A percentile compares a stretch with the other conserved stretches of the same genome.
phyloP scores from a whole-genome alignment of 2,113 vertebrate genomes.

The Puma concolor region DNA sequence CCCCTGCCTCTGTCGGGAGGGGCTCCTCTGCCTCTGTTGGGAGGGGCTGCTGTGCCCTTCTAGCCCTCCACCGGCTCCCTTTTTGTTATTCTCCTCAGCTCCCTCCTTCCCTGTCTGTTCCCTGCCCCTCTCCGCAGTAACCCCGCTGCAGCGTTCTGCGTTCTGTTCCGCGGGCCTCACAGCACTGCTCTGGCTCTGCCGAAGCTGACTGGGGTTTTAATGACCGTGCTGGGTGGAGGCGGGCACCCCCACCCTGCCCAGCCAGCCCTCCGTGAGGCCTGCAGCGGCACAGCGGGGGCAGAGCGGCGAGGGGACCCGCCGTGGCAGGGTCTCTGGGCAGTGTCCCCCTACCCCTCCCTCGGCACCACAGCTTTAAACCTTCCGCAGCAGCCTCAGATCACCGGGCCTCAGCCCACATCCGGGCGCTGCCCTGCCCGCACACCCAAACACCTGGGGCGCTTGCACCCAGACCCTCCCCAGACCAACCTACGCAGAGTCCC shows the following conservation, averaged over 20 bases:
- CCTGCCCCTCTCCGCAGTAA: not conserved
- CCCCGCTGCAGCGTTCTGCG: not conserved
- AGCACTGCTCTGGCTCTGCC: not conserved
- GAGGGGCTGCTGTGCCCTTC: not conserved
- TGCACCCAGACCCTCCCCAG: not conserved
- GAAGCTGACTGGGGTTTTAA: constrained; percentile 59
- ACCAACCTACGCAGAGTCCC: not conserved
- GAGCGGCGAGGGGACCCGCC: not conserved
- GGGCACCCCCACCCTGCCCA: not conserved
- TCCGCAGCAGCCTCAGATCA: accelerated
- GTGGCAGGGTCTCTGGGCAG: accelerated
- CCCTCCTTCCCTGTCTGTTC: constrained; percentile 23
- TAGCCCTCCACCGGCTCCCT: constrained; percentile 16
- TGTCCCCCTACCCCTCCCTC: not conserved
- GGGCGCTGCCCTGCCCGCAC: accelerated
- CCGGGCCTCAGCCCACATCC: not conserved
- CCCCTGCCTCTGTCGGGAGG: too few species aligned
- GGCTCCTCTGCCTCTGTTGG: not conserved
- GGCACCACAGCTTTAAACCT: accelerated
- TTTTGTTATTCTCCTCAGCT: constrained; percentile 72
- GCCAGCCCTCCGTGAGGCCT: not conserved
- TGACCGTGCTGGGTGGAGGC: not conserved
- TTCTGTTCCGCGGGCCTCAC: constrained; percentile 27
- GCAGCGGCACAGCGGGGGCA: not conserved
- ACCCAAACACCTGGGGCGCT: too few species aligned